Evolutionary conservation across 1,140 invertebrate genomes (phyloP), one percentile per base, ranked within the genome.

Genomic region (Tetramorium alpestre): DNA sequence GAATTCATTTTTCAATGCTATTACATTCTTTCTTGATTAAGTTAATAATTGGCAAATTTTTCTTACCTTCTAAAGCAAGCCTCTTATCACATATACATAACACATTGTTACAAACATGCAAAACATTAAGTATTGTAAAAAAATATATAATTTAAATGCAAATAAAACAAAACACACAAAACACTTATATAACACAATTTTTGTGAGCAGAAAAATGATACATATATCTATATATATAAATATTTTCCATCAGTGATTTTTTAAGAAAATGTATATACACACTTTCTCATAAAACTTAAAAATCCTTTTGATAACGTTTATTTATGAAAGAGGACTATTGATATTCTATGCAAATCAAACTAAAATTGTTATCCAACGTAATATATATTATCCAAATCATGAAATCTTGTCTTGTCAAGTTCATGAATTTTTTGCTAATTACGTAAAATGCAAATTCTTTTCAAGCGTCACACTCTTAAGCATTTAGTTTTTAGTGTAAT

Each of bases 401-500:
- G 3, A 58, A 0, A 62, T 72, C 11, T 60, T 41, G 28, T 72
- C 11, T 60, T 41, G 28, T 56, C n/a, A 28, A 80, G 41, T 13
- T 51, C 51, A 72, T 28, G 6, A 18, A 47, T 33, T 13, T 72
- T 47, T 47, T 82, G 3, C 13, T 44, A 47, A 8, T 51, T 11
- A 58, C 47, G 8, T 25, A 69, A 47, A 25, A 25, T 56, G 22
- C 22, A 51, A 58, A 72, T 10, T 44, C 3, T 44, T 41, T 56
- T 58, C 22, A 82, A 82, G 38, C 41, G 13, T 58, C n/a, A 22
- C 0, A 22, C 0, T 65, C 1, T 81, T 56, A 81, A 70, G 64
- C 77, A 5, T 80, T 80, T 67, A 28, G n/a, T 22, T 25, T 81
- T 41, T 41, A 81, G n/a, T 69, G 77, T 33, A 54, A 60, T 69